A percentile compares a stretch with the other conserved stretches of the same genome.
Evolutionary conservation across 2,888 invertebrate species (phyloP).

Genomic region (Epirrhoe tristata): DNA sequence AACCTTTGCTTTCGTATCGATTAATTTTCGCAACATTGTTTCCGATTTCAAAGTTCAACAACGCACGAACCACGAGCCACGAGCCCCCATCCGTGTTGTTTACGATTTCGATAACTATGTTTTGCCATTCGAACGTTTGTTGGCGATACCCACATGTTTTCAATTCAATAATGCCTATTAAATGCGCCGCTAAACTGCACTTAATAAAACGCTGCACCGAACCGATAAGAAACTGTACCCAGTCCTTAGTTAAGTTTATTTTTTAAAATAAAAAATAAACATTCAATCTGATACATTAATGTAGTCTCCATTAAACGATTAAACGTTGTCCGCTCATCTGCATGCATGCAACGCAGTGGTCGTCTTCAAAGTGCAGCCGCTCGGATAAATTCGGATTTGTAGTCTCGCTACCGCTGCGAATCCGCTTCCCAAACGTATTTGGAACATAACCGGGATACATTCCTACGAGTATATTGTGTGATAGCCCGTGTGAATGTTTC

Average conservation of each 20-base stretch:
- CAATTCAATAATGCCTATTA: slow-evolving; percentile 48
- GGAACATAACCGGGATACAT: slow-evolving; percentile 38
- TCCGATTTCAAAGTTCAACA: slow-evolving; percentile 63
- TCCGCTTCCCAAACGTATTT: slow-evolving; percentile 55
- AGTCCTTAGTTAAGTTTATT: slow-evolving; percentile 52
- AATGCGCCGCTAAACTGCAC: slow-evolving; percentile 41
- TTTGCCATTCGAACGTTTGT: slow-evolving; percentile 48
- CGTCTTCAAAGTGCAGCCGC: slow-evolving; percentile 74
- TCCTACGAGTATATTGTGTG: slow-evolving; percentile 21
- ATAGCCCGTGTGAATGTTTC: slow-evolving; percentile 28
- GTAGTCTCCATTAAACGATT: slow-evolving; percentile 78
- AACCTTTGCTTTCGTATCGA: slow-evolving; percentile 51
- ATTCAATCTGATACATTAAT: slow-evolving; percentile 76
- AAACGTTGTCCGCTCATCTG: slow-evolving; percentile 78
- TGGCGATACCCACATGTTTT: slow-evolving; percentile 43
- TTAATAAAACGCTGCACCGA: slow-evolving; percentile 45
- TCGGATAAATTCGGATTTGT: slow-evolving; percentile 74
- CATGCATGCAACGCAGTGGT: slow-evolving; percentile 71
- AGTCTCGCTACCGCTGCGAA: slow-evolving; percentile 47
- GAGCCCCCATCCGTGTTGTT: slow-evolving; percentile 51
- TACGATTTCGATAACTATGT: slow-evolving; percentile 57
- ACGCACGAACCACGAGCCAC: slow-evolving; percentile 57
- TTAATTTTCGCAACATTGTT: slow-evolving; percentile 66
- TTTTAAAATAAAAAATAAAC: slow-evolving; percentile 60
- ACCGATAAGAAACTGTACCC: slow-evolving; percentile 47